A percentile compares a stretch with the other conserved stretches of the same genome.
phyloP scores from a whole-genome alignment of 2,888 invertebrate genomes.

The Leptinotarsa peninsularis region DNA sequence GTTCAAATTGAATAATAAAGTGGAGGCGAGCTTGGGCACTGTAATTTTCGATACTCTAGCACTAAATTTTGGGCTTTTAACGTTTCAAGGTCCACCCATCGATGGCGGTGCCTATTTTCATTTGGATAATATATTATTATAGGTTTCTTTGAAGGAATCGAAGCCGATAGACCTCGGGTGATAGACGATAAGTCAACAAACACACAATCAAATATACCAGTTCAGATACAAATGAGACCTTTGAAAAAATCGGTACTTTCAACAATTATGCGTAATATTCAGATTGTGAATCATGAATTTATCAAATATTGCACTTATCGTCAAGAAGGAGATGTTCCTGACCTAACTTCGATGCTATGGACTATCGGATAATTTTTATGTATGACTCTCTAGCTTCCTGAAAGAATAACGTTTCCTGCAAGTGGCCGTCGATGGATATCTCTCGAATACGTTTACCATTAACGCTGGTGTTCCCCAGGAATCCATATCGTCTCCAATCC shows the following conservation, averaged over 20 bases:
- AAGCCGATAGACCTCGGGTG: conserved; percentile 20
- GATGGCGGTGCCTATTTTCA: conserved; percentile 24
- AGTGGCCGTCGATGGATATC: no score
- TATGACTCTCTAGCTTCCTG: no score
- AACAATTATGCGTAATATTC: no score
- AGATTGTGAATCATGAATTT: no score
- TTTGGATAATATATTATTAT: conserved; percentile 18
- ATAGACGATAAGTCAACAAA: conserved; percentile 10
- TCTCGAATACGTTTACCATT: no score
- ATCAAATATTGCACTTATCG: no score
- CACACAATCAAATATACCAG: background rate
- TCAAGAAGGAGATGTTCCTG: no score
- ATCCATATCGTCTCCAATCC: no score
- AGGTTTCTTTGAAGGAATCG: conserved; percentile 18
- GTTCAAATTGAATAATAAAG: conserved; percentile 29
- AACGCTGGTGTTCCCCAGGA: no score
- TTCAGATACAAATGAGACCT: background rate
- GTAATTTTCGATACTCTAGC: conserved; percentile 19
- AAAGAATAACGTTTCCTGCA: no score
- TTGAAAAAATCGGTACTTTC: background rate
- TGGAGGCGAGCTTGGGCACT: conserved; percentile 18
- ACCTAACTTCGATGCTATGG: no score
- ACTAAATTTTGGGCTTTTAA: conserved; percentile 29
- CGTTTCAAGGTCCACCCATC: conserved; percentile 24
- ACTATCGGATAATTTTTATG: no score